A percentile compares a stretch with the other conserved stretches of the same genome.
Conservation (phyloP, 2,888 invertebrate genomes). For the Allygus modestus region DNA sequence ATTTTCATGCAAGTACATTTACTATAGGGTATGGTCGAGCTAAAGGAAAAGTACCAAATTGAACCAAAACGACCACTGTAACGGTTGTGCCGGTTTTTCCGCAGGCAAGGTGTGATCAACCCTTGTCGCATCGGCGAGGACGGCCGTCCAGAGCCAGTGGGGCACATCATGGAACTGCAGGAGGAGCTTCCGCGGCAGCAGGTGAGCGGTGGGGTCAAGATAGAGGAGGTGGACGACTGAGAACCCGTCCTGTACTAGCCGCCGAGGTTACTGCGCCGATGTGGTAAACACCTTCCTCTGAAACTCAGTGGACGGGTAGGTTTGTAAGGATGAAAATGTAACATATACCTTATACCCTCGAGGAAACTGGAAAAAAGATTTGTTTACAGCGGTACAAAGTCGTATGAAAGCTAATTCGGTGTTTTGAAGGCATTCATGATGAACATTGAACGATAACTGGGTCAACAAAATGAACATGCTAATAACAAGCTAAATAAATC, state of each 20-base stretch:
- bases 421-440: constrained; percentile 2
- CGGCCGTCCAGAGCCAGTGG: constrained; percentile 92
- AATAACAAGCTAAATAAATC: too few relatives aligned
- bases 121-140: constrained; percentile 94
- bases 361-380: background rate
- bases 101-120: constrained; percentile 86
- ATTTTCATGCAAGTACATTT: too few relatives aligned
- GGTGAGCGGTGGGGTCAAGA: constrained; percentile 33
- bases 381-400: background rate
- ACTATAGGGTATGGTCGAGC: too few relatives aligned
- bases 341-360: background rate
- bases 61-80: too few relatives aligned
- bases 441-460: background rate
- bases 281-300: background rate
- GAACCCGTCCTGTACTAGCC: background rate
- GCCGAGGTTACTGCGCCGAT: background rate
- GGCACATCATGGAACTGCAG: constrained; percentile 91
- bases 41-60: too few relatives aligned
- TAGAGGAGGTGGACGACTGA: constrained; percentile 27
- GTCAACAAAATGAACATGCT: too few relatives aligned
- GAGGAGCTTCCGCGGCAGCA: constrained; percentile 80
- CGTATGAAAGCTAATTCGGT: background rate
- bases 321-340: background rate
- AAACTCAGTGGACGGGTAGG: background rate
- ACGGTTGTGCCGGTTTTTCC: too few relatives aligned